Conservation (phyloP, 1,140 invertebrate genomes). For the Dryas iulia region DNA sequence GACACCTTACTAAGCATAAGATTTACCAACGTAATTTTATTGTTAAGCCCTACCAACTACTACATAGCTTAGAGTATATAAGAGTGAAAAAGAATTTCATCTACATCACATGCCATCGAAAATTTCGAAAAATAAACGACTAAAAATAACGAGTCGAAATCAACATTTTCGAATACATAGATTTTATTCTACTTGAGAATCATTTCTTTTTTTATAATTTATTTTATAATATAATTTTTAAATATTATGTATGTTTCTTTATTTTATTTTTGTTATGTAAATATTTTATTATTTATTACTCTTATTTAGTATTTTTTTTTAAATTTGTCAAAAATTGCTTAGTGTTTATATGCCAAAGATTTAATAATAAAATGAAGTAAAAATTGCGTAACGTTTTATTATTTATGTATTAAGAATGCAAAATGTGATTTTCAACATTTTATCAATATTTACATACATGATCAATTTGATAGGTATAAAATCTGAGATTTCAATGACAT, state of each 20-base stretch:
- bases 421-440: no score
- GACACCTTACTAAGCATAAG: no score
- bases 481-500: no score
- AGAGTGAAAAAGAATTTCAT: no score
- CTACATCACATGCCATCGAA: neutral
- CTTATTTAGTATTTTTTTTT: neutral
- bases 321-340: neutral
- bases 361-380: constrained; percentile 22
- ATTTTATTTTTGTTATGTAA: neutral
- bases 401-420: neutral
- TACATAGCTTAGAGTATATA: no score
- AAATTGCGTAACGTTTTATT: neutral
- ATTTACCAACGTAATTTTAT: no score
- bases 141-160: neutral
- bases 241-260: neutral
- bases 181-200: neutral
- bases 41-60: no score
- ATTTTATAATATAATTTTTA: neutral
- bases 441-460: no score
- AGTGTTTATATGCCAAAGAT: constrained; percentile 28
- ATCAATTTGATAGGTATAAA: no score
- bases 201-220: neutral
- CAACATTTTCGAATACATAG: neutral
- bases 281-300: neutral
- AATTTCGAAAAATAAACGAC: neutral